These are phyloP conservation scores for Holothuria leucospilota DNA, from an alignment of 53 echinoderm and acorn worm species.

Conservation along the genomic window DNA sequence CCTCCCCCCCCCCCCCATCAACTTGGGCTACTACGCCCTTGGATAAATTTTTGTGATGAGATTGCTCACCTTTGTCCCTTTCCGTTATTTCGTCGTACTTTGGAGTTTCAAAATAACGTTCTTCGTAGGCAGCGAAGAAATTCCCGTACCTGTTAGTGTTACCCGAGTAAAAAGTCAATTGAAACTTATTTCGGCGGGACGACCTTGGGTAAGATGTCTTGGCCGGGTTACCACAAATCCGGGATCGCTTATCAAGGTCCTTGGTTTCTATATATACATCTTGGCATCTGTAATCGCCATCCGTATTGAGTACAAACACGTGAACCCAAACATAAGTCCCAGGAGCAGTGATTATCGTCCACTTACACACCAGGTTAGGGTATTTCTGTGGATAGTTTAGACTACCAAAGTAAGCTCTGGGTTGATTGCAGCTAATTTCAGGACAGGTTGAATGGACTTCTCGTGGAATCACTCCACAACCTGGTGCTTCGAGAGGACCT, in stretches of 20 bases:
- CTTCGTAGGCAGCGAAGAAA: not conserved
- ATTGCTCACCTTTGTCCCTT: not conserved
- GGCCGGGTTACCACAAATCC: not conserved
- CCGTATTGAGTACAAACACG: not conserved
- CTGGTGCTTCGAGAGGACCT: conserved; percentile 9
- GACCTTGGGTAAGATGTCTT: no score
- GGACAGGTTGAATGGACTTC: not conserved
- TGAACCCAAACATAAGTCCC: conserved; percentile 8
- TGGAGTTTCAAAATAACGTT: conserved; percentile 13
- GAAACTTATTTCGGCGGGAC: not conserved
- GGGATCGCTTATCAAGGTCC: no score
- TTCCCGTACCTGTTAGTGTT: not conserved
- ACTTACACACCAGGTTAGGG: not conserved
- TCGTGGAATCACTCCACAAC: conserved; percentile 4
- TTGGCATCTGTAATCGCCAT: not conserved
- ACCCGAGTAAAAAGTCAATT: not conserved
- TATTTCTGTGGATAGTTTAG: not conserved
- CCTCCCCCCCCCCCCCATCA: no score
- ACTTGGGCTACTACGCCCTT: no score
- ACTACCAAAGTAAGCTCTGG: conserved; percentile 12
- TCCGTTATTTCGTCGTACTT: not conserved
- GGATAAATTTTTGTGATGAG: no score
- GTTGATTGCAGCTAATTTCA: not conserved
- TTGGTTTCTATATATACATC: not conserved
- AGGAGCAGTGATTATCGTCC: not conserved